phyloP scores from a whole-genome alignment of 2,113 vertebrate genomes.

The Centropristis striata region DNA sequence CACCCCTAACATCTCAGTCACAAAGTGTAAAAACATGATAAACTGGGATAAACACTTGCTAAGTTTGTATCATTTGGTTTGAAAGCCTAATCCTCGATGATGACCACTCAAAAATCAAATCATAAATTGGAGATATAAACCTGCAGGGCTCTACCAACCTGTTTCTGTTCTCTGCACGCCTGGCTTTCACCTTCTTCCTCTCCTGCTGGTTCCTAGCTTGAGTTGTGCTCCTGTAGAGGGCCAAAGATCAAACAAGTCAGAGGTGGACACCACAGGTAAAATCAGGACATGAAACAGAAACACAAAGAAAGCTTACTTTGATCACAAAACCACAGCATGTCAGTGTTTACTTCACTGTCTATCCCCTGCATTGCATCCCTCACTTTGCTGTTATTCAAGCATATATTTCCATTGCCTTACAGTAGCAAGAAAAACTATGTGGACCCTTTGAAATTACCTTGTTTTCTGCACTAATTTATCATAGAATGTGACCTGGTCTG shows the following conservation, averaged over 20 bases:
- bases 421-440: no score
- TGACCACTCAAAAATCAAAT: not conserved
- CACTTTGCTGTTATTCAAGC: not conserved
- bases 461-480: no score
- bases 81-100: not conserved
- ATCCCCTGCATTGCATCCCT: no score
- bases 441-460: no score
- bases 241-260: slow-evolving; percentile 85
- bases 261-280: slow-evolving; percentile 6
- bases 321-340: not conserved
- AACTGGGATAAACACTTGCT: not conserved
- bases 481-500: no score
- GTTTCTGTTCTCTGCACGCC: slow-evolving; percentile 79
- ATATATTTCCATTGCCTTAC: not conserved
- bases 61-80: not conserved
- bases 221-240: slow-evolving; percentile 81
- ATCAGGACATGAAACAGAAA: not conserved
- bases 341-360: no score
- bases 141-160: slow-evolving; percentile 62
- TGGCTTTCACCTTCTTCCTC: slow-evolving; percentile 85
- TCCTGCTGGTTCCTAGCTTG: slow-evolving; percentile 86
- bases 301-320: not conserved
- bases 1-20: no score
- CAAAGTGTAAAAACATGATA: no score
- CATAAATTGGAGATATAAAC: not conserved